Evolutionary conservation across 1,140 invertebrate species (phyloP).

Genomic region (Pectinophora gossypiella): DNA sequence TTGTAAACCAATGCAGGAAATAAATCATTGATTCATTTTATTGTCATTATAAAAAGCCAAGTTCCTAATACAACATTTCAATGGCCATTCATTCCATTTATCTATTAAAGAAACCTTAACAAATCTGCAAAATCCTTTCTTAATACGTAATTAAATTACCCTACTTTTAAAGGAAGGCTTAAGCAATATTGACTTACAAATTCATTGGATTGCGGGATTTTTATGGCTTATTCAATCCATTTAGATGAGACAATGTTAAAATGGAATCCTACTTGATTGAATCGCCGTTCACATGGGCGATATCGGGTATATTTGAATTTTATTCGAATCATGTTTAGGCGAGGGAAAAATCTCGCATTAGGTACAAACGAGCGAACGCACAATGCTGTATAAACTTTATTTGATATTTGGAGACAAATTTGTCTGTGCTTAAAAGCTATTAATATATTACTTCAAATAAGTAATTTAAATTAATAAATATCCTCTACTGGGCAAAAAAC

Average conservation of each 20-base stretch:
- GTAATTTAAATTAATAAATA: too few species aligned
- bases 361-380: too few species aligned
- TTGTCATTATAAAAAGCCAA: too few species aligned
- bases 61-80: too few species aligned
- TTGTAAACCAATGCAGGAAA: too few species aligned
- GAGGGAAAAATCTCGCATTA: neutral
- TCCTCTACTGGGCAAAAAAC: too few species aligned
- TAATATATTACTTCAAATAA: too few species aligned
- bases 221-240: conserved; percentile 23
- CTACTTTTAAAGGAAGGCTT: conserved; percentile 1
- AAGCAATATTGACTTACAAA: conserved; percentile 5
- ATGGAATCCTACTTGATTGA: conserved; percentile 55
- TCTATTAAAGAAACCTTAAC: neutral
- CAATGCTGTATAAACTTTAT: too few species aligned
- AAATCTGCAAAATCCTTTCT: neutral
- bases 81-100: too few species aligned
- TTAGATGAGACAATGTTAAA: conserved; percentile 42
- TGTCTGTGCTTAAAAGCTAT: too few species aligned
- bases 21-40: too few species aligned
- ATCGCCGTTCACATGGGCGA: conserved; percentile 34
- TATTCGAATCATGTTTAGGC: conserved; percentile 44
- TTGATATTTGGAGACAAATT: too few species aligned
- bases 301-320: conserved; percentile 50
- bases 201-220: neutral
- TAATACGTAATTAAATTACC: neutral